phyloP scores from a whole-genome alignment of 2,113 vertebrate species.

The Podilymbus podiceps region DNA sequence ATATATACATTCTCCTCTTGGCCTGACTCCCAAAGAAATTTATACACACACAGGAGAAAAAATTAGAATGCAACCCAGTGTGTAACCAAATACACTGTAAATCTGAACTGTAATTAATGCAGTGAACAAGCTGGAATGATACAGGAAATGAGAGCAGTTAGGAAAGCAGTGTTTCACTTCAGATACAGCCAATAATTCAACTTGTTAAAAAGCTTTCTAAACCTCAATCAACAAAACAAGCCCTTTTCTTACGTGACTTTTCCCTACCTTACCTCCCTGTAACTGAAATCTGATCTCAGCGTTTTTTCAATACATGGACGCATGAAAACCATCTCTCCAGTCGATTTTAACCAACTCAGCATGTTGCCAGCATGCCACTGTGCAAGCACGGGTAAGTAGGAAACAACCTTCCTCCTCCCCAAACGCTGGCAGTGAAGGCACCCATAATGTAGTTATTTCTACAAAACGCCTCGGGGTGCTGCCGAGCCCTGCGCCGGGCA shows the following conservation, averaged over 20 bases:
- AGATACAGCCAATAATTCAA: constrained; percentile 30
- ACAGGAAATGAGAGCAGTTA: constrained; percentile 40
- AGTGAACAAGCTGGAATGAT: neutral
- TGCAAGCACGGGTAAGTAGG: neutral
- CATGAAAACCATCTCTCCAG: neutral
- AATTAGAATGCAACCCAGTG: neutral
- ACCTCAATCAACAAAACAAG: neutral
- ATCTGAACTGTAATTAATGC: constrained; percentile 31
- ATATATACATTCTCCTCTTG: neutral
- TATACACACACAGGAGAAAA: neutral
- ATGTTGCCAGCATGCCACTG: neutral
- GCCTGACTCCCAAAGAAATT: neutral
- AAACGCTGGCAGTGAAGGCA: rapidly evolving
- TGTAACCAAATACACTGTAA: constrained; percentile 42
- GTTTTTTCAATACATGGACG: rapidly evolving
- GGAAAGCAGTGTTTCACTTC: constrained; percentile 4
- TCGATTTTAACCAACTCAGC: rapidly evolving
- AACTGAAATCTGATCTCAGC: neutral
- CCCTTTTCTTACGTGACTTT: neutral
- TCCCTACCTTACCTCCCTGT: neutral
- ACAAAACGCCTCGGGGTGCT: rapidly evolving
- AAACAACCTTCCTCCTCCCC: neutral
- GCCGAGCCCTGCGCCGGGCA: rapidly evolving
- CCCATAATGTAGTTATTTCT: rapidly evolving
- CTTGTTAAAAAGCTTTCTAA: neutral